phyloP scores from a whole-genome alignment of 2,797 vertebrate species.

The Protonibea diacanthus region DNA sequence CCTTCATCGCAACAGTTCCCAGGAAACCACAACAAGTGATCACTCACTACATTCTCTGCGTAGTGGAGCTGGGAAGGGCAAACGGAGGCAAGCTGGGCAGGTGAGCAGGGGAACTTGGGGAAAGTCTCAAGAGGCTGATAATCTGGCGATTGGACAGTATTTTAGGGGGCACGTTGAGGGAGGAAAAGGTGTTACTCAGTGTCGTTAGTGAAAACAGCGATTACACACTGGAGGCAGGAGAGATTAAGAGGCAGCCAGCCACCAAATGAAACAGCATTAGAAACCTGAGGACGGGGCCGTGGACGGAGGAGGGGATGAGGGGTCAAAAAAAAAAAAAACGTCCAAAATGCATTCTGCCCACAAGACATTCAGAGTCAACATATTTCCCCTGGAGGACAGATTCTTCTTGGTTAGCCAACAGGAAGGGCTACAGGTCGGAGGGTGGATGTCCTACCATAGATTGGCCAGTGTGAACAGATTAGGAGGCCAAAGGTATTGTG shows the following conservation, averaged over 20 bases:
- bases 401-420: slow-evolving; percentile 38
- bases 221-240: slow-evolving; percentile 46
- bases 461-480: slow-evolving; percentile 27
- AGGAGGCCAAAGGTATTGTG: slow-evolving; percentile 50
- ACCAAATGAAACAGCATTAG: slow-evolving; percentile 35
- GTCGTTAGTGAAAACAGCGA: slow-evolving; percentile 41
- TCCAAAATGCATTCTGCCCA: slow-evolving; percentile 36
- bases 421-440: slow-evolving; percentile 33
- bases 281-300: slow-evolving; percentile 44
- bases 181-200: slow-evolving; percentile 12
- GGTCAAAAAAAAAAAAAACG: neutral
- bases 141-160: slow-evolving; percentile 14
- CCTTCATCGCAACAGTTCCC: slow-evolving; percentile 22
- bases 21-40: slow-evolving; percentile 40
- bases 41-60: slow-evolving; percentile 42
- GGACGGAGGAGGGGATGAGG: slow-evolving; percentile 18
- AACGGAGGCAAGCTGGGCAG: slow-evolving; percentile 24
- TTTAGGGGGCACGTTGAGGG: neutral
- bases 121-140: slow-evolving; percentile 17
- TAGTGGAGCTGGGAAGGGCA: slow-evolving; percentile 29
- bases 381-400: slow-evolving; percentile 28
- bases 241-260: slow-evolving; percentile 35
- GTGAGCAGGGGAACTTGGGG: slow-evolving; percentile 24
- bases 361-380: slow-evolving; percentile 60
- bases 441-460: neutral